Percentiles rank a stretch among this genome's conserved stretches.
These are phyloP conservation scores for Sebastes iracundus DNA, from an alignment of 2,797 vertebrate genomes.

Conservation along the genomic window DNA sequence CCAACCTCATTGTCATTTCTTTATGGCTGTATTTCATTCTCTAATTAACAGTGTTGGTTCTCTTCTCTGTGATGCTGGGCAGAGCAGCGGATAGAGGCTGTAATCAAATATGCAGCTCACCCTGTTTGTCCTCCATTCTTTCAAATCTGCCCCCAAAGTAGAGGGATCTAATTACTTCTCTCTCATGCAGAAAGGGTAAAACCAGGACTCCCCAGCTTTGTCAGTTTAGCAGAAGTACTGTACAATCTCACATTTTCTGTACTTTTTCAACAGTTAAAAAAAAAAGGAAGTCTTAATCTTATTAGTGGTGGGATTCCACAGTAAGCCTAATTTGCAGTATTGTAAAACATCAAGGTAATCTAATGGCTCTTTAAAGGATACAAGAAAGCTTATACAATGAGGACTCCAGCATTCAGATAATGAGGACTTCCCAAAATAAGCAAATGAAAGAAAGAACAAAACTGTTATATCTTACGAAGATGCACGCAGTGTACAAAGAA, in stretches of 20 bases:
- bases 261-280: slow-evolving; percentile 21
- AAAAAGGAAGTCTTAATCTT: slow-evolving; percentile 46
- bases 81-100: not conserved
- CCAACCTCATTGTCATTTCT: not conserved
- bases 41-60: not conserved
- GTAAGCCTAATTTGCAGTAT: slow-evolving; percentile 60
- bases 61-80: not conserved
- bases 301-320: slow-evolving; percentile 55
- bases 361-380: slow-evolving; percentile 57
- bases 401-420: slow-evolving; percentile 31
- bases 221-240: slow-evolving; percentile 29
- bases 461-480: not conserved
- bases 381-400: slow-evolving; percentile 43
- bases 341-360: slow-evolving; percentile 69
- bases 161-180: slow-evolving; percentile 47
- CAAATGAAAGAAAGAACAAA: slow-evolving; percentile 5
- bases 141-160: slow-evolving; percentile 37
- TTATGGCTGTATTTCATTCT: slow-evolving; percentile 4
- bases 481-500: not conserved
- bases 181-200: slow-evolving; percentile 30
- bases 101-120: slow-evolving; percentile 37
- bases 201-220: slow-evolving; percentile 28
- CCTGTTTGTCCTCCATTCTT: slow-evolving; percentile 33
- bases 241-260: slow-evolving; percentile 19
- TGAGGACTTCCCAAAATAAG: slow-evolving; percentile 42